These are phyloP conservation scores for Entelurus aequoreus DNA, from an alignment of 2,113 vertebrate genomes.

Conservation along the genomic window DNA sequence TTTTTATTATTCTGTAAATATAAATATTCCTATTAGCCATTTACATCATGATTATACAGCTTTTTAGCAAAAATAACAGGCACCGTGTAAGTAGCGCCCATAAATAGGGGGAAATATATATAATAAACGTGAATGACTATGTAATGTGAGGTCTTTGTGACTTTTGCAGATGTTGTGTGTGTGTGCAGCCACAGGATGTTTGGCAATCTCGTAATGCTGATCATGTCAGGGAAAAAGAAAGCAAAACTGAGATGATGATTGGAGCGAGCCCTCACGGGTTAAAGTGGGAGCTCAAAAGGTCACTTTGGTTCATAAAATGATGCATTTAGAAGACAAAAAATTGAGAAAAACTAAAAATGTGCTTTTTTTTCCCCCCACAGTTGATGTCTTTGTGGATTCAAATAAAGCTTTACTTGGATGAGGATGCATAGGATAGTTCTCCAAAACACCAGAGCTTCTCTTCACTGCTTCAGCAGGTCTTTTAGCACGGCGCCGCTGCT, in stretches of 20 bases:
- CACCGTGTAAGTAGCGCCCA: slow-evolving; percentile 57
- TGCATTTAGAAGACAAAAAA: neutral
- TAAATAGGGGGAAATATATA: slow-evolving; percentile 42
- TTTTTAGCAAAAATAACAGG: slow-evolving; percentile 56
- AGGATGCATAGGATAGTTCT: neutral
- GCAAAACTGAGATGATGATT: slow-evolving; percentile 12
- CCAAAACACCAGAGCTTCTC: too few relatives aligned
- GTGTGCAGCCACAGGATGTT: slow-evolving; percentile 38
- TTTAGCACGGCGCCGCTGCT: slow-evolving; percentile 87
- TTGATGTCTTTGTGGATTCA: neutral
- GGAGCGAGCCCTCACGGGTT: too few relatives aligned
- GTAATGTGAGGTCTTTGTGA: slow-evolving; percentile 57
- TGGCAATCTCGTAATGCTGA: neutral
- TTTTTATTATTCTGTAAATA: slow-evolving; percentile 61
- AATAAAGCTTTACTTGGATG: neutral
- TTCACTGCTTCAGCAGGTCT: slow-evolving; percentile 88
- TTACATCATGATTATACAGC: slow-evolving; percentile 61
- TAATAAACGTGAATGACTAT: slow-evolving; percentile 50
- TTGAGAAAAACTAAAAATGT: slow-evolving; percentile 2
- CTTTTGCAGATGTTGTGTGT: slow-evolving; percentile 62
- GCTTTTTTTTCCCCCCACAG: neutral
- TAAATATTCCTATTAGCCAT: slow-evolving; percentile 57
- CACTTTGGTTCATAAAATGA: slow-evolving; percentile 40
- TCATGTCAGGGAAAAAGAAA: too few relatives aligned
- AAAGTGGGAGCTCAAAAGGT: slow-evolving; percentile 24